Conservation (phyloP, 2,888 invertebrate genomes). For the Amiota communis region DNA sequence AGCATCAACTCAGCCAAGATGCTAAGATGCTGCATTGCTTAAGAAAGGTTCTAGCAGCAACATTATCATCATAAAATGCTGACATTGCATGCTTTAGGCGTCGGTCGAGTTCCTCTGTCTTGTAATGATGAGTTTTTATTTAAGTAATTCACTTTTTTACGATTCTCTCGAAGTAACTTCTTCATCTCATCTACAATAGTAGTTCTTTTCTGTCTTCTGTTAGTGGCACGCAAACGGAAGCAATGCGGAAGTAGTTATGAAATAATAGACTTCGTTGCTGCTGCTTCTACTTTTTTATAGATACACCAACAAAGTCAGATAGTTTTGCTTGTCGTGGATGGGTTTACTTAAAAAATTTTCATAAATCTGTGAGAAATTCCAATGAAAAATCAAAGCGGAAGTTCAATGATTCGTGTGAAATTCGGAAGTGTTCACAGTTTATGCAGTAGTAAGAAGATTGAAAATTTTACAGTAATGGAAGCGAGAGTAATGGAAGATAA, state of each 20-base stretch:
- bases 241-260: constrained; percentile 65
- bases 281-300: too few species aligned
- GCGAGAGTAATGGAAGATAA: not conserved
- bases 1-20: not conserved
- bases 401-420: constrained; percentile 17
- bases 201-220: constrained; percentile 24
- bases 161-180: not conserved
- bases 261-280: constrained; percentile 43
- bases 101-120: not conserved
- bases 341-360: constrained; percentile 41
- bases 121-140: constrained; percentile 46
- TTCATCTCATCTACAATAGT: not conserved
- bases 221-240: constrained; percentile 49
- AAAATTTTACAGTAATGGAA: not conserved
- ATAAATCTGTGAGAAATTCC: constrained; percentile 33
- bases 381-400: constrained; percentile 35
- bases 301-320: not conserved
- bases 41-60: too few species aligned
- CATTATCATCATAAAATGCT: too few species aligned
- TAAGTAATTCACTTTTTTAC: constrained; percentile 23
- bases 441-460: too few species aligned
- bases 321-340: constrained; percentile 1
- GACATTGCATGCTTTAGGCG: too few species aligned
- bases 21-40: too few species aligned
- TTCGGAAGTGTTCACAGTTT: constrained; percentile 12